Conservation (phyloP, 2,888 invertebrate species). For the Xanthia togata region DNA sequence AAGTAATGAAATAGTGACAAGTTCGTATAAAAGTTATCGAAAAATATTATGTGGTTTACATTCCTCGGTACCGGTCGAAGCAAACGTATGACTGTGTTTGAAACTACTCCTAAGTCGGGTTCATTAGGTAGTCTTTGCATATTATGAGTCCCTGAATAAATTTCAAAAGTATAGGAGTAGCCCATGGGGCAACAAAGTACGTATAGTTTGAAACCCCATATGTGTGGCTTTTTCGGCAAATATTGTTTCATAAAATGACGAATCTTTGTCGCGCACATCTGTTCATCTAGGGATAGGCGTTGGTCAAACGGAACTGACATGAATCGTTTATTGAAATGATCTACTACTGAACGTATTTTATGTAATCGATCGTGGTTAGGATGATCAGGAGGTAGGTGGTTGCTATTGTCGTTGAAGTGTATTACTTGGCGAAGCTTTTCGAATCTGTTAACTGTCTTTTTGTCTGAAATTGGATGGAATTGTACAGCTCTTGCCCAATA, state of each 20-base stretch:
- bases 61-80: conserved; percentile 38
- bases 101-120: conserved; percentile 40
- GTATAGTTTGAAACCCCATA: conserved; percentile 28
- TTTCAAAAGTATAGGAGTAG: conserved; percentile 19
- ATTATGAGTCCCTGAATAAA: conserved; percentile 28
- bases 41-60: conserved; percentile 22
- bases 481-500: conserved; percentile 54
- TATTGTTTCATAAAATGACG: conserved; percentile 18
- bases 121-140: conserved; percentile 11
- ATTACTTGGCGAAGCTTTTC: conserved; percentile 59
- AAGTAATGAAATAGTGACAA: conserved; percentile 26
- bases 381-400: conserved; percentile 62
- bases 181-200: conserved; percentile 23
- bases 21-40: conserved; percentile 7
- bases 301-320: conserved; percentile 29
- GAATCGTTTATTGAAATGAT: conserved; percentile 46
- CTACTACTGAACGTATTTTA: conserved; percentile 70
- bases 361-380: conserved; percentile 66
- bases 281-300: conserved; percentile 16
- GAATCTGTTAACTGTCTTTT: conserved; percentile 67
- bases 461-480: conserved; percentile 55
- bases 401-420: conserved; percentile 65
- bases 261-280: conserved; percentile 13
- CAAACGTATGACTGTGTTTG: conserved; percentile 44
- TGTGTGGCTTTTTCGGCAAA: conserved; percentile 27